Evolutionary conservation across 2,888 invertebrate genomes (phyloP).

Genomic region (Lordiphosa fenestrarum): DNA sequence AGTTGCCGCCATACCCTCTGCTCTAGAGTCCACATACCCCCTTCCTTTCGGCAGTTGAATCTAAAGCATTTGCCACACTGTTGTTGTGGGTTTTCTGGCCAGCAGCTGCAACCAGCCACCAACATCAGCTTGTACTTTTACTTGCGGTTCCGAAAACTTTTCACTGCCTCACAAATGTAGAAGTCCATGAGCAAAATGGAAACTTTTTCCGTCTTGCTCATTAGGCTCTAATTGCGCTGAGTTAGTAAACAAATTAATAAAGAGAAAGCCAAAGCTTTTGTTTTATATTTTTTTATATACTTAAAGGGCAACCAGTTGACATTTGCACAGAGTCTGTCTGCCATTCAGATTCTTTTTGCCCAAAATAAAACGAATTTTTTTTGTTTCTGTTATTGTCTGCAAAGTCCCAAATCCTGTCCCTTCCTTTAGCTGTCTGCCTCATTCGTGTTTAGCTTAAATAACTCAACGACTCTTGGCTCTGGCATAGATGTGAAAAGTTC

Average conservation of each 20-base stretch:
- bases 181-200: constrained; percentile 24
- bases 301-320: constrained; percentile 62
- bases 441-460: constrained; percentile 60
- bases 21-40: not conserved
- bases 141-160: constrained; percentile 2
- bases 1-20: not conserved
- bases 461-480: constrained; percentile 49
- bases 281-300: constrained; percentile 37
- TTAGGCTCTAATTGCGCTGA: constrained; percentile 48
- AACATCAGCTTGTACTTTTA: constrained; percentile 6
- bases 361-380: constrained; percentile 16
- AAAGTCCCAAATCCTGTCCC: constrained; percentile 7
- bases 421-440: constrained; percentile 27
- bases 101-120: constrained; percentile 8
- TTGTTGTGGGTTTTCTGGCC: constrained; percentile 44
- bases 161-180: constrained; percentile 7
- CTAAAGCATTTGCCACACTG: constrained; percentile 54
- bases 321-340: constrained; percentile 70
- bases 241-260: constrained; percentile 60
- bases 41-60: constrained; percentile 35
- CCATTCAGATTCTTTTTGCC: constrained; percentile 48
- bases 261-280: not conserved
- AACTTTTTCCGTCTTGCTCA: constrained; percentile 43
- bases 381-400: constrained; percentile 27
- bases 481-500: constrained; percentile 45